Evolutionary conservation across 2,888 invertebrate genomes (phyloP).

Genomic region (Drosophila recens): DNA sequence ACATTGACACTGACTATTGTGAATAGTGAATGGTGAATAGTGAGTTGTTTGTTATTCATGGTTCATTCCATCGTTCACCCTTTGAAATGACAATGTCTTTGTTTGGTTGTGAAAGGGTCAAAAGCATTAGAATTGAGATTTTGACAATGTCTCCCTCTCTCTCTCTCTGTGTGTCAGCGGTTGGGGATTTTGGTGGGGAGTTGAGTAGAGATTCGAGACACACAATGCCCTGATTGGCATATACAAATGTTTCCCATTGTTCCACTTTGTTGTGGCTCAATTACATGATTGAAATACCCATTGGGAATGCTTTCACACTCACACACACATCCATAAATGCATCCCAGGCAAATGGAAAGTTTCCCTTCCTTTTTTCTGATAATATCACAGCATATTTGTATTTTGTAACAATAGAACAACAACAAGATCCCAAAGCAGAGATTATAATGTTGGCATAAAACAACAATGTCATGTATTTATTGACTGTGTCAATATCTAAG

Average conservation of each 20-base stretch:
- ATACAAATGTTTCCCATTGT: slow-evolving; percentile 38
- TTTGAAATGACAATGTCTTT: slow-evolving; percentile 27
- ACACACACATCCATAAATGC: neutral
- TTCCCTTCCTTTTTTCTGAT: neutral
- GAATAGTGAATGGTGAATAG: slow-evolving; percentile 1
- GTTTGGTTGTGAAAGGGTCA: slow-evolving; percentile 18
- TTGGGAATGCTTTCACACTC: slow-evolving; percentile 22
- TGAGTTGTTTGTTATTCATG: neutral
- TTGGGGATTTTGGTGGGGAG: neutral
- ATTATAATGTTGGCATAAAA: slow-evolving; percentile 3
- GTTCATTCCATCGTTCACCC: neutral
- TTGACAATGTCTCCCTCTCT: neutral
- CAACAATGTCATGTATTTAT: slow-evolving; percentile 5
- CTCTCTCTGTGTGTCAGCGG: neutral
- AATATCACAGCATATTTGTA: neutral
- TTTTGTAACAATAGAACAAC: slow-evolving; percentile 1
- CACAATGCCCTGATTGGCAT: slow-evolving; percentile 31
- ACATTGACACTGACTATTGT: slow-evolving; percentile 2
- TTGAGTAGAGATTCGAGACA: neutral
- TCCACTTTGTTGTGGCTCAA: slow-evolving; percentile 34
- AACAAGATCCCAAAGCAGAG: slow-evolving; percentile 8
- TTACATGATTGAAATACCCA: slow-evolving; percentile 40
- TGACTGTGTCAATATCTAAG: slow-evolving; percentile 1
- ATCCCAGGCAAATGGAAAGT: neutral
- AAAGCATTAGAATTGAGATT: neutral